phyloP scores from a whole-genome alignment of 1,140 invertebrate genomes.

The Doryteuthis pealeii region DNA sequence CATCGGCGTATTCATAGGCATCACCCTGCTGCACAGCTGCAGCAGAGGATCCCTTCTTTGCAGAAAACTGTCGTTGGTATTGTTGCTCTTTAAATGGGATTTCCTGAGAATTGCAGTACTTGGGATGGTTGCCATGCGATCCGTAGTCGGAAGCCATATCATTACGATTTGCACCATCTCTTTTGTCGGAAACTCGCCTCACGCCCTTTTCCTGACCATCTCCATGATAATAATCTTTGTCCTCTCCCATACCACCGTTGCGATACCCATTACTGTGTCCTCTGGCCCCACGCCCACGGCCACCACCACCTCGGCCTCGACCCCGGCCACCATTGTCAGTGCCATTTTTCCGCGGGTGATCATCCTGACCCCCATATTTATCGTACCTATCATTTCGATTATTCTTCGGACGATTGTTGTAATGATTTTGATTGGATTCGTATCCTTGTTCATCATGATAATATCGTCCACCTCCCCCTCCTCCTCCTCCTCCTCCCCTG shows the following conservation, averaged over 20 bases:
- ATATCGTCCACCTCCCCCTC: neutral
- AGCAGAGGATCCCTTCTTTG: neutral
- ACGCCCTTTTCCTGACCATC: neutral
- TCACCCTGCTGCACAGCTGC: neutral
- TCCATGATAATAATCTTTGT: neutral
- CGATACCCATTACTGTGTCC: neutral
- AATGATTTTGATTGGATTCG: neutral
- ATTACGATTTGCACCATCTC: neutral
- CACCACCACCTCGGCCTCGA: neutral
- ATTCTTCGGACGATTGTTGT: constrained; percentile 12
- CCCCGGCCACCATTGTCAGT: neutral
- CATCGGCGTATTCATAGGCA: neutral
- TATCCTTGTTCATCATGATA: neutral
- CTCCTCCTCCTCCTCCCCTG: neutral
- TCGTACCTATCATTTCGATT: constrained; percentile 14
- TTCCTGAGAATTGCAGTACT: no score
- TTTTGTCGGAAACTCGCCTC: neutral
- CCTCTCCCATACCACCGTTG: neutral
- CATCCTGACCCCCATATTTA: neutral
- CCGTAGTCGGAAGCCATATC: neutral
- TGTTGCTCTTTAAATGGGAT: neutral
- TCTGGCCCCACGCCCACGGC: neutral
- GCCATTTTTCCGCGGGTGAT: neutral
- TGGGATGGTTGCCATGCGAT: neutral
- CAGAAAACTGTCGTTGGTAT: neutral